These are phyloP conservation scores for Monomorium pharaonis DNA, from an alignment of 1,140 invertebrate genomes.

Conservation along the genomic window DNA sequence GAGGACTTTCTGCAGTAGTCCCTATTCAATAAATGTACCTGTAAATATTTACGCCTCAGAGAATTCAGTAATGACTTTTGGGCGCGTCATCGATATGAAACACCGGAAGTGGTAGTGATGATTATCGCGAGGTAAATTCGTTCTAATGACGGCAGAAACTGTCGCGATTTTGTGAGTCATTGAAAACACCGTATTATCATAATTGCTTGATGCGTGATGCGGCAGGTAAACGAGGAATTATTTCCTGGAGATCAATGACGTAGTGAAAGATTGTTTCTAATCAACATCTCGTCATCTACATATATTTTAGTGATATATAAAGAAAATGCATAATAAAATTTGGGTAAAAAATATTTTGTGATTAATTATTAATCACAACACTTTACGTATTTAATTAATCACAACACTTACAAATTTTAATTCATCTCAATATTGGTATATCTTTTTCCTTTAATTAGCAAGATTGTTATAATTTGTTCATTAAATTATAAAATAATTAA, in stretches of 20 bases:
- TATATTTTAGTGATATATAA: background rate
- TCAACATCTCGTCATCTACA: background rate
- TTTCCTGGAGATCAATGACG: constrained; percentile 34
- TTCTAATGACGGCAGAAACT: background rate
- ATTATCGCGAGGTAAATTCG: constrained; percentile 1
- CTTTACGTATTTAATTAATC: too few species aligned
- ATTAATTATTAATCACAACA: background rate
- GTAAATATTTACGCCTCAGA: constrained; percentile 29
- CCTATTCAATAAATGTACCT: background rate
- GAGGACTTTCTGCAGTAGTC: background rate
- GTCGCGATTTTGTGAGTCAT: constrained; percentile 47
- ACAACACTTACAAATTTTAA: background rate
- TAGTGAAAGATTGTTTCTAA: background rate
- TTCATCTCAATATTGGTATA: background rate
- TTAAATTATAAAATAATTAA: background rate
- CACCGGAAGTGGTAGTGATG: constrained; percentile 24
- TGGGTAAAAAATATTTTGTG: background rate
- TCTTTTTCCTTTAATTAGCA: background rate
- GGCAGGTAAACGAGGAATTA: background rate
- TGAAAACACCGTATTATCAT: constrained; percentile 1
- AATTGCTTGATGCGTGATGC: background rate
- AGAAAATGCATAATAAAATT: background rate
- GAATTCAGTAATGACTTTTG: constrained; percentile 21
- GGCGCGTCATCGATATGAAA: constrained; percentile 26
- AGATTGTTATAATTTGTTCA: background rate